phyloP scores from a whole-genome alignment of 2,888 invertebrate genomes.

The Esperia sulphurella region DNA sequence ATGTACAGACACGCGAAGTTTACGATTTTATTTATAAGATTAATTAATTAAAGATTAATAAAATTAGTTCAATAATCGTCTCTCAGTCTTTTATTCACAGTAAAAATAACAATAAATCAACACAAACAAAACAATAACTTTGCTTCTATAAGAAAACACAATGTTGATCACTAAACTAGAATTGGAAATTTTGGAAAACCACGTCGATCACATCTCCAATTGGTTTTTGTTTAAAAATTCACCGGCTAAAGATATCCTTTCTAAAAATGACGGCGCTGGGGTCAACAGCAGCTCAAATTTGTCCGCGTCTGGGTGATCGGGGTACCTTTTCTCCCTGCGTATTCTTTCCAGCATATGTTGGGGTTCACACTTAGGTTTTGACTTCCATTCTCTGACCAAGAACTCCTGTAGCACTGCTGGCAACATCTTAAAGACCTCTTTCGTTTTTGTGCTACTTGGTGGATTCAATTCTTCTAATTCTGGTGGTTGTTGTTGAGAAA shows the following conservation, averaged over 20 bases:
- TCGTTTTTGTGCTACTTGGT: slow-evolving; percentile 55
- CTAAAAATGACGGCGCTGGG: slow-evolving; percentile 88
- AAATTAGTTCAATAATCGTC: not conserved
- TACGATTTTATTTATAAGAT: no score
- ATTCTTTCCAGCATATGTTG: slow-evolving; percentile 85
- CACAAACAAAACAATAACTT: no score
- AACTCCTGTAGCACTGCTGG: slow-evolving; percentile 80
- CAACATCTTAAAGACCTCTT: slow-evolving; percentile 62
- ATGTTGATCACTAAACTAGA: no score
- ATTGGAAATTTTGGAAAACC: no score
- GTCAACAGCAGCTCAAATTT: slow-evolving; percentile 87
- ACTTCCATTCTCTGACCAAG: slow-evolving; percentile 69
- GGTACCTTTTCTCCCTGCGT: slow-evolving; percentile 79
- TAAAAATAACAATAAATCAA: no score
- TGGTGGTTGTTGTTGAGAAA: slow-evolving; percentile 34
- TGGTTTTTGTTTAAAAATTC: slow-evolving; percentile 82
- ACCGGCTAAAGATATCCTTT: slow-evolving; percentile 87
- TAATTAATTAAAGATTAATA: no score
- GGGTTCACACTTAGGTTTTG: slow-evolving; percentile 82
- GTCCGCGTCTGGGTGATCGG: slow-evolving; percentile 78
- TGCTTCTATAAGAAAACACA: no score
- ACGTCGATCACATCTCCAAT: slow-evolving; percentile 41
- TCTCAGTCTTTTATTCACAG: no score
- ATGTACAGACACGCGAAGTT: no score
- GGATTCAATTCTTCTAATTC: slow-evolving; percentile 39